phyloP scores from a whole-genome alignment of 1,140 invertebrate species.

The Hesperophylax magnus region DNA sequence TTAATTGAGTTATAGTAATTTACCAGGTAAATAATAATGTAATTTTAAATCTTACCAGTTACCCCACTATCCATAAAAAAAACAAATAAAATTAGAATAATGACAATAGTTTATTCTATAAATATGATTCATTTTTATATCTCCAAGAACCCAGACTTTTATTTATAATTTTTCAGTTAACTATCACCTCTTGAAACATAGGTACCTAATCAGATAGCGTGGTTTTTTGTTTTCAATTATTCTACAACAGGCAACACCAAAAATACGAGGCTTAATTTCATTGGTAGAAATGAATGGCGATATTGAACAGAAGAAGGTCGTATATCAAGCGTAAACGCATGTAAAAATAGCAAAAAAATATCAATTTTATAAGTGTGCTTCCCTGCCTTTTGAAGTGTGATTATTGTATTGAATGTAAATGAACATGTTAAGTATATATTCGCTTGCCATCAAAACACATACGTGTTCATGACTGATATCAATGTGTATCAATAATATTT shows the following conservation, averaged over 20 bases:
- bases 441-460: slow-evolving; percentile 25
- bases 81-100: too few species aligned
- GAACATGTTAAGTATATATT: neutral
- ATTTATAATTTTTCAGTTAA: too few species aligned
- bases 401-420: too few species aligned
- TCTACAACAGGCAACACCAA: slow-evolving; percentile 19
- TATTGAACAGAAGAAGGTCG: neutral
- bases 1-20: too few species aligned
- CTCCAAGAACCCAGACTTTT: too few species aligned
- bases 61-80: too few species aligned
- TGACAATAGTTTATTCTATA: too few species aligned
- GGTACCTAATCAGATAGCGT: too few species aligned
- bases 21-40: too few species aligned
- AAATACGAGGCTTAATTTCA: slow-evolving; percentile 44
- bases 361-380: neutral
- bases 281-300: slow-evolving; percentile 19
- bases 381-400: neutral
- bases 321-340: neutral
- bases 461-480: slow-evolving; percentile 28
- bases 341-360: neutral
- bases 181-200: too few species aligned
- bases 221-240: neutral
- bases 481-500: neutral
- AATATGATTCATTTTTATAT: too few species aligned
- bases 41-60: too few species aligned